Conservation (phyloP, 2,797 vertebrate species). For the Discoglossus pictus region DNA sequence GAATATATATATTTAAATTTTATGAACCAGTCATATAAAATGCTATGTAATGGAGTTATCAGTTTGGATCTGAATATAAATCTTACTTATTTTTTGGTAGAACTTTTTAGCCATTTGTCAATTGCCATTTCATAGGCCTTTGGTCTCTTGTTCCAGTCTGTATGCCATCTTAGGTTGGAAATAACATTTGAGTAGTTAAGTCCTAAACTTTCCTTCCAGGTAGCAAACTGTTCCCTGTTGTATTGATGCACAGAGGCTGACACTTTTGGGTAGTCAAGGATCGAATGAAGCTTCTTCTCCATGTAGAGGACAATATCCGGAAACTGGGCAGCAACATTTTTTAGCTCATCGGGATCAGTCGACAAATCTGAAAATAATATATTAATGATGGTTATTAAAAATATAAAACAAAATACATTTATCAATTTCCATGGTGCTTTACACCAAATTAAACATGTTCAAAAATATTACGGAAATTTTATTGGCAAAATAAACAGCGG, state of each 20-base stretch:
- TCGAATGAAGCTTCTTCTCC: conserved; percentile 77
- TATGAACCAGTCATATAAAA: too few species aligned
- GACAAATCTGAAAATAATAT: conserved; percentile 78
- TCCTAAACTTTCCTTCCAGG: conserved; percentile 81
- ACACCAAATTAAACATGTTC: too few species aligned
- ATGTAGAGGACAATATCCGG: conserved; percentile 69
- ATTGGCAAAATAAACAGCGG: too few species aligned
- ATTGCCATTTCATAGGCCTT: conserved; percentile 77
- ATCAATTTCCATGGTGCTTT: too few species aligned
- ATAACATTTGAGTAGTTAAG: conserved; percentile 83
- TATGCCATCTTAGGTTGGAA: conserved; percentile 88
- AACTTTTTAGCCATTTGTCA: conserved; percentile 77
- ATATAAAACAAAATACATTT: too few species aligned
- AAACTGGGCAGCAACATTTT: conserved; percentile 75
- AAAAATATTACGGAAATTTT: too few species aligned
- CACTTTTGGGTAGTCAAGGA: conserved; percentile 84
- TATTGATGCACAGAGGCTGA: conserved; percentile 83
- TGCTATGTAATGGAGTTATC: too few species aligned
- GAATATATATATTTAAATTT: too few species aligned
- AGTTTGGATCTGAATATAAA: too few species aligned
- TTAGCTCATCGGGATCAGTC: conserved; percentile 84
- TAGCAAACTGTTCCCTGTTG: conserved; percentile 83
- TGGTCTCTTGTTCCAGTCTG: conserved; percentile 83
- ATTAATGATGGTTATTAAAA: conserved; percentile 9
- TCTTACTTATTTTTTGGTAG: too few species aligned